Conservation (phyloP, 2,888 invertebrate species). For the Buathra laborator region DNA sequence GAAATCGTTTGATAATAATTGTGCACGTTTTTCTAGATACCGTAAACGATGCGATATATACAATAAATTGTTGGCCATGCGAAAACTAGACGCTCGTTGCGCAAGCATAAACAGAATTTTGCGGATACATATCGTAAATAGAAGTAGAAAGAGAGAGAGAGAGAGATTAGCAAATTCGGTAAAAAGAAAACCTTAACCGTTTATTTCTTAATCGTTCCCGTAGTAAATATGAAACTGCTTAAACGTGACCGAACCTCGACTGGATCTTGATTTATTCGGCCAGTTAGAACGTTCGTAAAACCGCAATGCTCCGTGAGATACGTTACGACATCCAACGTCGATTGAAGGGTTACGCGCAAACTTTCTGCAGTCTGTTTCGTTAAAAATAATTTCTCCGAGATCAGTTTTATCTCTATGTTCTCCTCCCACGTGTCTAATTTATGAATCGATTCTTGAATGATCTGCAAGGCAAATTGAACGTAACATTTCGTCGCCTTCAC, state of each 20-base stretch:
- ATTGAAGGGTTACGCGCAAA: constrained; percentile 62
- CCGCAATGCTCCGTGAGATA: constrained; percentile 30
- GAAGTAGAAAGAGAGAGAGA: no score
- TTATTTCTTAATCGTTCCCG: constrained; percentile 3
- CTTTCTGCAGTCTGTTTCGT: constrained; percentile 63
- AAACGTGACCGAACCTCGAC: constrained; percentile 48
- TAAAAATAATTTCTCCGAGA: constrained; percentile 60
- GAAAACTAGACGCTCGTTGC: no score
- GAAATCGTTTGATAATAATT: background rate
- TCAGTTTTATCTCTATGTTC: constrained; percentile 44
- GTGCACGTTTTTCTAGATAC: background rate
- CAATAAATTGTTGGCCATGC: background rate
- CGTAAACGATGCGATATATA: background rate
- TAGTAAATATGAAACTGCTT: background rate
- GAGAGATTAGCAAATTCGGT: background rate
- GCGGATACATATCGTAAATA: no score
- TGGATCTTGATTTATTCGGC: constrained; percentile 59
- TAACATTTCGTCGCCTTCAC: constrained; percentile 6
- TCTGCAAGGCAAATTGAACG: constrained; percentile 48
- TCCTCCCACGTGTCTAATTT: constrained; percentile 66
- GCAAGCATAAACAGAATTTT: no score
- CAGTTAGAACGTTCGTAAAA: constrained; percentile 50
- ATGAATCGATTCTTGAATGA: constrained; percentile 50
- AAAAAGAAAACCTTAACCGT: background rate
- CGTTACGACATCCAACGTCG: constrained; percentile 58